Evolutionary conservation across 2,113 vertebrate genomes (phyloP).

Genomic region (Hassar affinis): DNA sequence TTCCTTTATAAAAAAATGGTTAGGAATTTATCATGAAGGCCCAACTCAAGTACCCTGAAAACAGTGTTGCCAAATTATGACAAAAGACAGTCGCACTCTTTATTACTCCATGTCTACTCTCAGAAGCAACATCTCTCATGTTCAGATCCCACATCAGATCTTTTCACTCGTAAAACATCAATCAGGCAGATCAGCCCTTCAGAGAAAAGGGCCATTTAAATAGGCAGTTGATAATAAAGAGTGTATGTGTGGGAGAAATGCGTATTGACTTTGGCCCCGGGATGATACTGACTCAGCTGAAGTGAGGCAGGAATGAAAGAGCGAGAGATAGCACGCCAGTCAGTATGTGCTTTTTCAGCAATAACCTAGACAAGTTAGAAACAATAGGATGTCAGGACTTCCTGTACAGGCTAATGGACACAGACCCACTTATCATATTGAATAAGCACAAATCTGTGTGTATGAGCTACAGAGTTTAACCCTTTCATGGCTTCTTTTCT

Average conservation of each 20-base stretch:
- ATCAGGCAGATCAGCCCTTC: neutral
- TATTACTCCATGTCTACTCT: neutral
- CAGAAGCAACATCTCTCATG: neutral
- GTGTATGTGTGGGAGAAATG: neutral
- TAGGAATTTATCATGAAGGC: neutral
- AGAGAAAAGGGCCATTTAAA: conserved; percentile 10
- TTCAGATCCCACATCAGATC: neutral
- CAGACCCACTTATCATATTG: conserved; percentile 3
- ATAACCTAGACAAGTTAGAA: conserved; percentile 45
- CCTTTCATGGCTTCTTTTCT: neutral
- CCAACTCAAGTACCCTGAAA: neutral
- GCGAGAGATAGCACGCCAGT: neutral
- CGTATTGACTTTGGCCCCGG: conserved; percentile 11
- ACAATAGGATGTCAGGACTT: conserved; percentile 59
- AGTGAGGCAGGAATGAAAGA: neutral
- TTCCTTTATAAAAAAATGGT: neutral
- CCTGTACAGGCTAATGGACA: conserved; percentile 22
- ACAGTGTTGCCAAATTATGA: neutral
- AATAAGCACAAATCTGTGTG: neutral
- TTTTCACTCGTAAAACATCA: neutral
- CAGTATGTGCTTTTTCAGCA: conserved; percentile 38
- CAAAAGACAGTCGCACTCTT: neutral
- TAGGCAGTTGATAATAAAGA: conserved; percentile 28
- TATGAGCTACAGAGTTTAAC: neutral
- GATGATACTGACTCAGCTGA: conserved; percentile 28